Conservation (phyloP, 2,113 vertebrate species). For the Amphiprion ocellaris region DNA sequence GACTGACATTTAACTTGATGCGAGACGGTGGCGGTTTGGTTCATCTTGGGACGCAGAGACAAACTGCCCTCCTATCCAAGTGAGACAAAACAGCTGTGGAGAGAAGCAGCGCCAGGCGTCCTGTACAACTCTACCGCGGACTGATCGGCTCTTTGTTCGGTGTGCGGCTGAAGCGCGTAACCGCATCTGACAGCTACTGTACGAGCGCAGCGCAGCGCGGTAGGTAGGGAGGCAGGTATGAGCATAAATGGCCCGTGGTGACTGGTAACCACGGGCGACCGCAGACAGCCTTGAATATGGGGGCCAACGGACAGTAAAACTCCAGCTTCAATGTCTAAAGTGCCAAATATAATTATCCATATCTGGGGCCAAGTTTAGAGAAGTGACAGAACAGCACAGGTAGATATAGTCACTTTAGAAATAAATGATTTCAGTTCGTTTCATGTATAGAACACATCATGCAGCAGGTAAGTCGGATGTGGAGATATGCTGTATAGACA, state of each 20-base stretch:
- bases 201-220: neutral
- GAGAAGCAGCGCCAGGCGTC: slow-evolving; percentile 12
- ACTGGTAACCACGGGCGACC: slow-evolving; percentile 48
- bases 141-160: slow-evolving; percentile 28
- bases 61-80: slow-evolving; percentile 49
- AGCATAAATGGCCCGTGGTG: slow-evolving; percentile 22
- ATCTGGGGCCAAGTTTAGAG: neutral
- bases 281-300: slow-evolving; percentile 11
- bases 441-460: no score
- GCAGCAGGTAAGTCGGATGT: no score
- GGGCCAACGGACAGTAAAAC: neutral
- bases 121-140: slow-evolving; percentile 16
- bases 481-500: no score
- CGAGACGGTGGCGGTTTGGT: slow-evolving; percentile 92
- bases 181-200: slow-evolving; percentile 50
- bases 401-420: no score
- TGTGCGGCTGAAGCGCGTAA: slow-evolving; percentile 47
- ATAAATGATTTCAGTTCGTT: no score
- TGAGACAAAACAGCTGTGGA: slow-evolving; percentile 4
- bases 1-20: slow-evolving; percentile 91
- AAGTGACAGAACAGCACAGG: no score
- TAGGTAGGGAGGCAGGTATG: slow-evolving; percentile 8
- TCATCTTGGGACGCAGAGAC: slow-evolving; percentile 86
- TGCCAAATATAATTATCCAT: neutral
- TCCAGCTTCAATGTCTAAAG: neutral